Conservation (phyloP, 2,888 invertebrate genomes). For the Micropterix aruncella region DNA sequence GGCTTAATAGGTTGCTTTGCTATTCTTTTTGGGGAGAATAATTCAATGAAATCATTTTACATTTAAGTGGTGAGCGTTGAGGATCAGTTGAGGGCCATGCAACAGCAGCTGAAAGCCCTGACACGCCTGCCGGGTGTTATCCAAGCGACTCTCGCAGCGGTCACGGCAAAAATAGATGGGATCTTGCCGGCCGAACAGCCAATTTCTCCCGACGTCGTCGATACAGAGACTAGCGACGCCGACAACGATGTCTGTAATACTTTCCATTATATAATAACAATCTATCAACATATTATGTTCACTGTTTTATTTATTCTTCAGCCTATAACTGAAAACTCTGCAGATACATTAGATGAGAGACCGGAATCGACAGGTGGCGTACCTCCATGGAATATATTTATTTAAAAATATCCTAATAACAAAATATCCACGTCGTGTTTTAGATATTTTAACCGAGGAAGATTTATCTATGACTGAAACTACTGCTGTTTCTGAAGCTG, state of each 20-base stretch:
- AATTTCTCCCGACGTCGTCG: neutral
- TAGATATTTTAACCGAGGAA: neutral
- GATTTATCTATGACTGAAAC: neutral
- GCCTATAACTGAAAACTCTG: neutral
- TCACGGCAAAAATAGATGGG: slow-evolving; percentile 9
- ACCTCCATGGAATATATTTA: no score
- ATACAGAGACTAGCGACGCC: neutral
- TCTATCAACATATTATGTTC: no score
- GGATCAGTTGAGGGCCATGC: slow-evolving; percentile 7
- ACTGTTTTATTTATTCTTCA: no score
- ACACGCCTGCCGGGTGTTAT: slow-evolving; percentile 10
- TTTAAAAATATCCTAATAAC: no score
- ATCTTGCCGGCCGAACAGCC: slow-evolving; percentile 6
- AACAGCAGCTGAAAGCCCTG: slow-evolving; percentile 10
- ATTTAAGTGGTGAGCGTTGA: neutral
- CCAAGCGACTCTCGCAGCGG: slow-evolving; percentile 10
- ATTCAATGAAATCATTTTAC: no score
- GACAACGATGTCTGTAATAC: neutral
- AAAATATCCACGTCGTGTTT: neutral
- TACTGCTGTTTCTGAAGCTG: neutral
- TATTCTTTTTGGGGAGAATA: no score
- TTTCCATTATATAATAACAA: no score
- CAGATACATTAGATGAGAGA: neutral
- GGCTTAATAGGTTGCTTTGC: no score
- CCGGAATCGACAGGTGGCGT: neutral